A percentile compares a stretch with the other conserved stretches of the same genome.
phyloP scores from a whole-genome alignment of 2,113 vertebrate species.

The Callipepla californica region DNA sequence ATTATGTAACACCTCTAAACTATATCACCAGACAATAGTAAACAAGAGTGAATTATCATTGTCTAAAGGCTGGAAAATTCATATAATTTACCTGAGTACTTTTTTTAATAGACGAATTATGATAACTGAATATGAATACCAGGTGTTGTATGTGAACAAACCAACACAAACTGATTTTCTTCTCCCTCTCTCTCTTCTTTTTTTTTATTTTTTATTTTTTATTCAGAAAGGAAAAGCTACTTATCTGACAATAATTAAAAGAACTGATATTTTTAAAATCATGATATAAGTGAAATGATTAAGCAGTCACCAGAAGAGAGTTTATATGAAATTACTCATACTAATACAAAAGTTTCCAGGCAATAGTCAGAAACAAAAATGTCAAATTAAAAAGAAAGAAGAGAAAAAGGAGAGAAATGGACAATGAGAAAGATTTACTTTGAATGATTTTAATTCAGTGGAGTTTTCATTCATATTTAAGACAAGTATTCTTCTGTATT shows the following conservation, averaged over 20 bases:
- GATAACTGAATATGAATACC: background rate
- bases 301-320: background rate
- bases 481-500: background rate
- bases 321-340: constrained; percentile 58
- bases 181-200: background rate
- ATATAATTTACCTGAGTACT: background rate
- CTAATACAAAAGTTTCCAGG: constrained; percentile 19
- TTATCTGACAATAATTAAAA: background rate
- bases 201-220: background rate
- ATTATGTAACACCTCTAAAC: constrained; percentile 17
- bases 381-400: constrained; percentile 11
- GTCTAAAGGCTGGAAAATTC: background rate
- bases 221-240: background rate
- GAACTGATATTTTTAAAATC: background rate
- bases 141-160: background rate
- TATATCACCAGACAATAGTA: background rate
- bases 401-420: background rate
- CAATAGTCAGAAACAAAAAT: constrained; percentile 6
- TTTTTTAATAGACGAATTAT: background rate
- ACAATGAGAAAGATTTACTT: background rate
- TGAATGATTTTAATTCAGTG: constrained; percentile 9
- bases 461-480: background rate
- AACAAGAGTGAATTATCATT: background rate
- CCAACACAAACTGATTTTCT: background rate
- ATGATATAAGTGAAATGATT: constrained; percentile 30